These are phyloP conservation scores for Orthosia cruda DNA, from an alignment of 2,888 invertebrate species.

Conservation along the genomic window DNA sequence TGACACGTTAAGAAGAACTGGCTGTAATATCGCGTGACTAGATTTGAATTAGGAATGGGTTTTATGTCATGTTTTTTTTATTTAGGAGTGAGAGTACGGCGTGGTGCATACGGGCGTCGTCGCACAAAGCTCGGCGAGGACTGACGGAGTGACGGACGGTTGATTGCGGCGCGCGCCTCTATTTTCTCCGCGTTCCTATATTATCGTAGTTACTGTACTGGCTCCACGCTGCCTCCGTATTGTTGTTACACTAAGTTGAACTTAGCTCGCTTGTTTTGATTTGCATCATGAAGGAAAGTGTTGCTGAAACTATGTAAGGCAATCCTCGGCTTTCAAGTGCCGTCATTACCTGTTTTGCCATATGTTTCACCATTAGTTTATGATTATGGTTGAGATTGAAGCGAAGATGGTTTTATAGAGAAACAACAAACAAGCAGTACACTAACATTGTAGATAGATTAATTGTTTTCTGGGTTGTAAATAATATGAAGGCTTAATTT, in stretches of 20 bases:
- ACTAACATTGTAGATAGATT: background rate
- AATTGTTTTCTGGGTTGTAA: background rate
- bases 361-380: constrained; percentile 35
- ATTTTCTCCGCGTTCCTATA: constrained; percentile 51
- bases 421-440: background rate
- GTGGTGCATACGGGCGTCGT: constrained; percentile 63
- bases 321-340: constrained; percentile 35
- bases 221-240: constrained; percentile 24
- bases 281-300: constrained; percentile 57
- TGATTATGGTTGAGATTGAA: constrained; percentile 8
- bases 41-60: constrained; percentile 37
- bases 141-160: too few species aligned
- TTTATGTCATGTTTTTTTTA: constrained; percentile 75
- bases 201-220: constrained; percentile 22
- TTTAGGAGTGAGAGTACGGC: constrained; percentile 37
- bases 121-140: constrained; percentile 62
- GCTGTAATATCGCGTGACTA: constrained; percentile 52
- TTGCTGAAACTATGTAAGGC: constrained; percentile 32
- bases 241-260: constrained; percentile 52
- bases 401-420: constrained; percentile 1
- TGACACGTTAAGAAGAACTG: constrained; percentile 37
- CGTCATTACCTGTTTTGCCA: constrained; percentile 38
- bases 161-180: constrained; percentile 51
- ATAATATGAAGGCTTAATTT: background rate
- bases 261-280: constrained; percentile 50